phyloP scores from a whole-genome alignment of 2,797 vertebrate species.

The Ctenopoma kingsleyae region DNA sequence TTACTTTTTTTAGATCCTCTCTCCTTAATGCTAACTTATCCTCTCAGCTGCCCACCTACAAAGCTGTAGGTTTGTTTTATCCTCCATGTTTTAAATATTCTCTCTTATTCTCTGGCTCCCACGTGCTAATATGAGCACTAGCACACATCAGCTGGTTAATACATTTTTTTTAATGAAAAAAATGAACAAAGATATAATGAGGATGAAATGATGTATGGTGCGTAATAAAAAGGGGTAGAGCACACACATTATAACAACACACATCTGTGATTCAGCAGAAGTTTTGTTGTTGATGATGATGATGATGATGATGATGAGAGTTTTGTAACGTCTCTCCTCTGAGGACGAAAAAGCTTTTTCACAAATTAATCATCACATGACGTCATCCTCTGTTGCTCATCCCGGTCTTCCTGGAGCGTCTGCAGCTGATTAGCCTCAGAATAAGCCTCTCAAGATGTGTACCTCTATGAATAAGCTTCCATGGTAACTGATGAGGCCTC shows the following conservation, averaged over 20 bases:
- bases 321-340: slow-evolving; percentile 11
- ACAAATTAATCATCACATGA: slow-evolving; percentile 49
- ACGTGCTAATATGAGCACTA: slow-evolving; percentile 1
- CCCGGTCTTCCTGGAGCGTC: slow-evolving; percentile 45
- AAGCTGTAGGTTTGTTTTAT: slow-evolving; percentile 16
- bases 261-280: slow-evolving; percentile 35
- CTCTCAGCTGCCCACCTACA: slow-evolving; percentile 25
- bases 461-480: slow-evolving; percentile 53
- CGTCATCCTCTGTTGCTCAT: slow-evolving; percentile 55
- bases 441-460: slow-evolving; percentile 65
- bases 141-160: slow-evolving; percentile 3
- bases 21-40: slow-evolving; percentile 33
- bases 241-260: slow-evolving; percentile 8
- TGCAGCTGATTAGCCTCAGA: slow-evolving; percentile 59
- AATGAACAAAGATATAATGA: neutral
- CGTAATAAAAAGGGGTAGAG: neutral
- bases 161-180: neutral
- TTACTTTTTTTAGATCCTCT: slow-evolving; percentile 44
- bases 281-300: slow-evolving; percentile 4
- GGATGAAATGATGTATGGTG: neutral
- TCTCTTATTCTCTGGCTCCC: slow-evolving; percentile 8
- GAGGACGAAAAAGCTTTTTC: slow-evolving; percentile 37
- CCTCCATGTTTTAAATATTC: slow-evolving; percentile 11
- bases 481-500: slow-evolving; percentile 56
- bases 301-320: slow-evolving; percentile 2